Base-by-base conservation (phyloP, 2,888 invertebrate genomes). In the Balanococcus diminutus region DNA sequence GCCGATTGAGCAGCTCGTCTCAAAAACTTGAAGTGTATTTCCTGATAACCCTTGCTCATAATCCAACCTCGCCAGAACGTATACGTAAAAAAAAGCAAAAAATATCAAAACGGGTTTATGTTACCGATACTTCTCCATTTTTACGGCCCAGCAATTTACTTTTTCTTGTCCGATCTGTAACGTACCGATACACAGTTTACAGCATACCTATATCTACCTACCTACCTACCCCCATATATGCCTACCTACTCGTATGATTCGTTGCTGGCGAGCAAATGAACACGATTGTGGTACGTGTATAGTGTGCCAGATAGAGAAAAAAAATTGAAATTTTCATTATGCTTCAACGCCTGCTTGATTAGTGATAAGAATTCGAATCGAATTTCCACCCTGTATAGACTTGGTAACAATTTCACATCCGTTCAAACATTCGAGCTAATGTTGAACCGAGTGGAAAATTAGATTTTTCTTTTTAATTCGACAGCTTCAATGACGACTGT, bases 1-100 rank as follows among this genome's bases (percentile, higher is more conserved):
- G 67, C 72, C 86, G 86, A 86, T 86, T 86, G 82, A 79, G 75
- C 79, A 85, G 42, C 85, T 85, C 79, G 75, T 85, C 85, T 85
- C 85, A 72, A 85, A 85, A 85, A 85, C 46, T 79, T 85, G 42
- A 75, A 79, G 75, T 85, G 75, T 85, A 85, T 85, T 85, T 85
- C 46, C 82, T 46, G 85, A 85, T 85, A 85, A 85, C 85, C 79
- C 85, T 85, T 75, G 67, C 79, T 85, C 19, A 32, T 75, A 39
- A 31, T 56, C n/a, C 61, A 84, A 67, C 56, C 61, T 67, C 72
- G 32, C 39, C 84, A 46, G 42, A 22, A 39, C n/a, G 25, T 32
- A 51, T 84, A 67, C n/a, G 28, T 11, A 31, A 79, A 46, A 46
- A 79, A 75, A 85, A 46, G 31, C 31, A 51, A 67, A 79, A 79